A percentile compares a stretch with the other conserved stretches of the same genome.
These are phyloP conservation scores for Drosophila fulvimacula DNA, from an alignment of 2,888 invertebrate species.

Conservation along the genomic window DNA sequence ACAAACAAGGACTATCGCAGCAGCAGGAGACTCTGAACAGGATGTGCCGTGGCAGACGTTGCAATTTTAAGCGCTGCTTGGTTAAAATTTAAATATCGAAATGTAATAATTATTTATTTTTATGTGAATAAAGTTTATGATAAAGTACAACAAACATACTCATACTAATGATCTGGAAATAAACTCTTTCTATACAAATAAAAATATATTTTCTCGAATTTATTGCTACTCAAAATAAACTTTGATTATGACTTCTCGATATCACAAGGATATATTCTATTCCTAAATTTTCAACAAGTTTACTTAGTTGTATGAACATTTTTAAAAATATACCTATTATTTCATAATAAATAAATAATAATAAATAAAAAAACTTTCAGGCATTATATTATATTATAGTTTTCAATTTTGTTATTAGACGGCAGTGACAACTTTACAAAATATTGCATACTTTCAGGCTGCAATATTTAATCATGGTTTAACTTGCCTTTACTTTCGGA, in stretches of 20 bases:
- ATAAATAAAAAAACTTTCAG: no score
- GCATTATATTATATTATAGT: not conserved
- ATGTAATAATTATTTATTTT: conserved; percentile 79
- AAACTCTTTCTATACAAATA: not conserved
- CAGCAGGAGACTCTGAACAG: conserved; percentile 17
- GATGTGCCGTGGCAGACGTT: conserved; percentile 18
- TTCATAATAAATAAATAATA: no score
- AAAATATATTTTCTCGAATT: not conserved
- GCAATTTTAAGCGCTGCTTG: conserved; percentile 33
- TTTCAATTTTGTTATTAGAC: not conserved
- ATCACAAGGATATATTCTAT: no score
- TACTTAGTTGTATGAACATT: no score
- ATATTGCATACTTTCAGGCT: conserved; percentile 22
- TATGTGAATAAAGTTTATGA: conserved; percentile 77
- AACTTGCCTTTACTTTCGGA: no score
- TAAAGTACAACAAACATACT: conserved; percentile 61
- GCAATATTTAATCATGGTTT: not conserved
- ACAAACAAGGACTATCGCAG: conserved; percentile 30
- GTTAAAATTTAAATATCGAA: conserved; percentile 54
- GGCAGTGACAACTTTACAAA: not conserved
- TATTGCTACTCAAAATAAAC: not conserved
- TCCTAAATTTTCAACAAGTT: no score
- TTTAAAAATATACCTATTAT: no score
- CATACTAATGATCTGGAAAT: not conserved
- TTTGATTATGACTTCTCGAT: no score